These are phyloP conservation scores for Chaetodon trifascialis DNA, from an alignment of 2,113 vertebrate genomes.

Conservation along the genomic window DNA sequence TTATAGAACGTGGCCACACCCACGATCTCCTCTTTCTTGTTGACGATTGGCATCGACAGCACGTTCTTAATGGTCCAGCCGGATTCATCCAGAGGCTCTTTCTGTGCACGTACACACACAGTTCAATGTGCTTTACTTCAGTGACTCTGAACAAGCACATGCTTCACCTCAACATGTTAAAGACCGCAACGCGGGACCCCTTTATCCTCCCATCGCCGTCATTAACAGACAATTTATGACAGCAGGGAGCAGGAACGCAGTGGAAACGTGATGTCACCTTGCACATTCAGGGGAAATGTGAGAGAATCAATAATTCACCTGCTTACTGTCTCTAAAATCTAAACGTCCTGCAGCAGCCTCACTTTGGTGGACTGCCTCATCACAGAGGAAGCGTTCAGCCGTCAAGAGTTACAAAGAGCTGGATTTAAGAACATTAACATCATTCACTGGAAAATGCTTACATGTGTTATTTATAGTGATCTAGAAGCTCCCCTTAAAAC, in stretches of 20 bases:
- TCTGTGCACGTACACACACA: conserved; percentile 77
- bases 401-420: not conserved
- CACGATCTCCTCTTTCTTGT: conserved; percentile 98
- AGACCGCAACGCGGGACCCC: too few species aligned
- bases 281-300: conserved; percentile 10
- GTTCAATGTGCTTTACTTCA: not conserved
- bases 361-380: not conserved
- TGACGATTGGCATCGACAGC: conserved; percentile 96
- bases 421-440: not conserved
- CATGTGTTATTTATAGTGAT: too few species aligned
- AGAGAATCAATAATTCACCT: conserved; percentile 61
- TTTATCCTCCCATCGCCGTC: not conserved
- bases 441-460: not conserved
- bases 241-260: not conserved
- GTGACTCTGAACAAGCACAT: not conserved
- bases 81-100: conserved; percentile 91
- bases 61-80: conserved; percentile 96
- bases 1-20: conserved; percentile 98
- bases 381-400: not conserved
- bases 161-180: not conserved
- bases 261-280: conserved; percentile 10
- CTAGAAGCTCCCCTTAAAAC: not conserved
- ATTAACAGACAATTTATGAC: not conserved
- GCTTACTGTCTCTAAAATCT: conserved; percentile 6
- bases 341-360: conserved; percentile 3